Conservation (phyloP, 2,888 invertebrate species). For the Ophion slaviceki region DNA sequence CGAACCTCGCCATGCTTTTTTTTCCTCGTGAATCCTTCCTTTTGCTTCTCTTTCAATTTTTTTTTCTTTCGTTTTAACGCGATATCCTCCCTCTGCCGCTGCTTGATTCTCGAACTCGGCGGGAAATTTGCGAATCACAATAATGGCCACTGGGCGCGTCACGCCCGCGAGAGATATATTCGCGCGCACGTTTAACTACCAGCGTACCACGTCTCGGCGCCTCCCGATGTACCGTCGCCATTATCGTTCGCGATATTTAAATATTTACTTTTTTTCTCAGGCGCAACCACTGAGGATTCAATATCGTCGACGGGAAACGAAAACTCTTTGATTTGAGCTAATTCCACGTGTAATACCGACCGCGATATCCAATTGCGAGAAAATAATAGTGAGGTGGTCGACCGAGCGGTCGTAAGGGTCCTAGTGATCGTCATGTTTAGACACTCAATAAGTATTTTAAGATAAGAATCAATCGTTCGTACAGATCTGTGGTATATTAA, state of each 20-base stretch:
- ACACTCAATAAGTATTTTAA: too few relatives aligned
- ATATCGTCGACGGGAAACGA: background rate
- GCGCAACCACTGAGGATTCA: too few relatives aligned
- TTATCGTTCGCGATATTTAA: constrained; percentile 2
- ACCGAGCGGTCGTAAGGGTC: too few relatives aligned
- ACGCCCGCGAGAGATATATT: constrained; percentile 62
- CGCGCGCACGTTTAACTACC: constrained; percentile 70
- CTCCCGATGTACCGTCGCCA: constrained; percentile 47
- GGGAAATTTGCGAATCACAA: constrained; percentile 80
- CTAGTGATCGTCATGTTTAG: too few relatives aligned
- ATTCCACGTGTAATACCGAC: too few relatives aligned
- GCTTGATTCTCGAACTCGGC: constrained; percentile 70
- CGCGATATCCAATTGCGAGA: too few relatives aligned
- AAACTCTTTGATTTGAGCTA: too few relatives aligned
- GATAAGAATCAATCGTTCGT: too few relatives aligned
- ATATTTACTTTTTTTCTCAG: background rate
- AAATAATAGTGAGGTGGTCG: too few relatives aligned
- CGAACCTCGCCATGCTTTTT: constrained; percentile 11
- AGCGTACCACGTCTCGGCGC: constrained; percentile 69
- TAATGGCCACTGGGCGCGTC: constrained; percentile 75
- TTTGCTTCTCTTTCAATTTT: constrained; percentile 18
- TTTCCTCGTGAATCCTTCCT: background rate
- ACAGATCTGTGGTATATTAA: too few relatives aligned
- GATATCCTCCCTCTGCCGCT: constrained; percentile 57
- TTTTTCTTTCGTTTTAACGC: constrained; percentile 56